Percentiles rank a stretch among this genome's conserved stretches.
These are phyloP conservation scores for Porphyrio hochstetteri DNA, from an alignment of 2,113 vertebrate genomes.

Conservation along the genomic window DNA sequence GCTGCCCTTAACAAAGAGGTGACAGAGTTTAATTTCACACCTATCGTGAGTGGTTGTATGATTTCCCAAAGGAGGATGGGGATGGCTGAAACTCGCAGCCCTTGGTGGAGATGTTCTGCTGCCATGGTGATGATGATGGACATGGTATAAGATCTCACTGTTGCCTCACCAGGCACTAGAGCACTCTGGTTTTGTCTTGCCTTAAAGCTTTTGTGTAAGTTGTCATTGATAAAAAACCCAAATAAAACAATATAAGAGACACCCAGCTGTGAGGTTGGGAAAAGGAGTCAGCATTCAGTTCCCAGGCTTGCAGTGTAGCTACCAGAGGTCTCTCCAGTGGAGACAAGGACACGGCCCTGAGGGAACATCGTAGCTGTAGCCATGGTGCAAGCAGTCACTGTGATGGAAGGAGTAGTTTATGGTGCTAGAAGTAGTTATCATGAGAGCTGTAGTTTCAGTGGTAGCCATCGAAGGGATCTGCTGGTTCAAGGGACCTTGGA, in stretches of 20 bases:
- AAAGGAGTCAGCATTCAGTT: neutral
- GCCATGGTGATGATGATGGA: neutral
- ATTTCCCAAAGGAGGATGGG: neutral
- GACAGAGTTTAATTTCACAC: conserved; percentile 25
- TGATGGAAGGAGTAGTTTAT: neutral
- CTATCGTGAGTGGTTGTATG: neutral
- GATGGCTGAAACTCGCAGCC: neutral
- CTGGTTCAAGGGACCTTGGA: neutral
- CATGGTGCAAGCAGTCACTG: neutral
- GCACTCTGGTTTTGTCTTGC: neutral
- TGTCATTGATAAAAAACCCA: neutral
- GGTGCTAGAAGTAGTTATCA: neutral
- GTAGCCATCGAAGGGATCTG: neutral
- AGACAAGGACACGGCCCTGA: fast-evolving
- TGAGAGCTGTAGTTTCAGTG: neutral
- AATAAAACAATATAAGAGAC: neutral
- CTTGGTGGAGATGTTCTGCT: neutral
- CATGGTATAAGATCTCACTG: neutral
- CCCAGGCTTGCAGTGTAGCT: neutral
- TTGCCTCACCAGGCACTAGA: neutral
- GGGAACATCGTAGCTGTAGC: too few relatives aligned
- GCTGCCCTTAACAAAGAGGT: neutral
- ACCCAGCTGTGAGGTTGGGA: neutral
- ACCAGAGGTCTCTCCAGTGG: neutral
- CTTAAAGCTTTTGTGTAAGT: neutral